phyloP scores from a whole-genome alignment of 2,797 vertebrate species.

The Xenops minutus region DNA sequence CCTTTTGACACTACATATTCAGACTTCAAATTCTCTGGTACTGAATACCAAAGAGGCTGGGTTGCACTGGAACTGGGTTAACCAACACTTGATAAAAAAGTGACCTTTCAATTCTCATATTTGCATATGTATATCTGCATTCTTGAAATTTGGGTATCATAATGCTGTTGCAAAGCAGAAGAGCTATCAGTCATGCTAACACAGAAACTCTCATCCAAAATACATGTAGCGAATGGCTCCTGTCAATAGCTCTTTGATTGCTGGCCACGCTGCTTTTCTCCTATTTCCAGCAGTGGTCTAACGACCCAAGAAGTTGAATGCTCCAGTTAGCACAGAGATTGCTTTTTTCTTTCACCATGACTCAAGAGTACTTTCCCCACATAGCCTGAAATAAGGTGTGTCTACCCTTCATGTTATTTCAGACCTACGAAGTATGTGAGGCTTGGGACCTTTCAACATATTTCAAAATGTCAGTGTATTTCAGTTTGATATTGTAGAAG shows the following conservation, averaged over 20 bases:
- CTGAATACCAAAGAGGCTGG: not conserved
- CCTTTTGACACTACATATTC: not conserved
- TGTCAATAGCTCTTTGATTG: not conserved
- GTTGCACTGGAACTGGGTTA: not conserved
- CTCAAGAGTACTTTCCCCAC: not conserved
- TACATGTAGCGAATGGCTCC: fast-evolving
- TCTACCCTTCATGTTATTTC: not conserved
- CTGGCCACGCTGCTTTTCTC: not conserved
- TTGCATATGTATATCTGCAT: not conserved
- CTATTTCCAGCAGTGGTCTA: not conserved
- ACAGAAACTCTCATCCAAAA: not conserved
- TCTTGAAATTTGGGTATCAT: not conserved
- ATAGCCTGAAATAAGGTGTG: not conserved
- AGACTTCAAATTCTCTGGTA: not conserved
- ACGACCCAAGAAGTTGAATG: not conserved
- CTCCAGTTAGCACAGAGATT: not conserved
- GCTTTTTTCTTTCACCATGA: not conserved
- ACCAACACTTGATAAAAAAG: not conserved
- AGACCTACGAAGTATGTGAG: not conserved
- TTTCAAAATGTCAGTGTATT: not conserved
- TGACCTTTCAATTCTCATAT: not conserved
- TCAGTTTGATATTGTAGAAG: not conserved
- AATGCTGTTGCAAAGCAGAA: not conserved
- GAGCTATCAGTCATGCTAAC: not conserved
- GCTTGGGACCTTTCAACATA: not conserved